Evolutionary conservation across 2,113 vertebrate species (phyloP), one percentile per base, ranked within the genome.

Genomic region (Sclerurus mexicanus): DNA sequence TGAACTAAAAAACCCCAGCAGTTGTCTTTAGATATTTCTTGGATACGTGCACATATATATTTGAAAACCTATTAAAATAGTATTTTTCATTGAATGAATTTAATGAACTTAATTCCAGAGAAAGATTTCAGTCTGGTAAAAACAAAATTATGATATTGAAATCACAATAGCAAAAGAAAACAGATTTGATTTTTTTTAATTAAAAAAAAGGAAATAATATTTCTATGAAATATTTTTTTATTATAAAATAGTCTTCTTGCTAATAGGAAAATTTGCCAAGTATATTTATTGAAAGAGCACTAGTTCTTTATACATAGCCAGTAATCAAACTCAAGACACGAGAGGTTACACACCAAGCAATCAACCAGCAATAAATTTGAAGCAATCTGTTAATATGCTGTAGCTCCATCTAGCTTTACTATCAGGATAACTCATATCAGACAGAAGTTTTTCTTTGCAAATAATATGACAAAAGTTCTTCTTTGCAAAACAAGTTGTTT

Each of bases 341-440:
- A 64, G 14, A 95, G 31, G 19, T 68, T 58, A 15, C 28, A 95
- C 40, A 77, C 30, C 72, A 93, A 90, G 50, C 40, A 62, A 69
- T 50, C 44, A 73, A 50, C 55, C 33, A 87, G 67, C 33, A 93
- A 50, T 74, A 93, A 67, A 69, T 66, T 49, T 74, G 8, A 33
- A 93, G 27, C 30, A 67, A 63, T 75, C 77, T 73, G 94, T 95
- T 79, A 50, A 68, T 93, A 97, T 97, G 90, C 81, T 97, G 73
- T 97, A 97, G 97, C 97, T 97, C 98, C 97, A 98, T 95, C 97
- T 98, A 98, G 97, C 97, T 97, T 93, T 95, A 93, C 31, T 85
- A 96, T 94, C 58, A 68, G 53, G 52, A 59, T 55, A 97, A 89
- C 37, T 96, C 17, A 33, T 49, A 66, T 30, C 23, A 55, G 14